These are phyloP conservation scores for Tetraneura akinire DNA, from an alignment of 1,140 invertebrate genomes.

Conservation along the genomic window DNA sequence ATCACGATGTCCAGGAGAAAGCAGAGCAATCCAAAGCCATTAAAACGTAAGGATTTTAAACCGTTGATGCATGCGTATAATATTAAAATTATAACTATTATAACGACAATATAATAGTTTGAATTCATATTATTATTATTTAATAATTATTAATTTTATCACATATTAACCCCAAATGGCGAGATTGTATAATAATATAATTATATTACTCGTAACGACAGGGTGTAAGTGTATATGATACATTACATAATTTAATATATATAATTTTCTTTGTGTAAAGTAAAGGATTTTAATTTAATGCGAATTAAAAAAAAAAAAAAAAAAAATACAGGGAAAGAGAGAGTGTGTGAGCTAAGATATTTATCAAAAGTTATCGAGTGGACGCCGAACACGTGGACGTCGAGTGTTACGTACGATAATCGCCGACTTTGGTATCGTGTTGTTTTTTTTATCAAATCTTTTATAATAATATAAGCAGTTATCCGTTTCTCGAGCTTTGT, in stretches of 20 bases:
- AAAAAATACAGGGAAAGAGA: neutral
- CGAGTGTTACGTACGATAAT: slow-evolving; percentile 18
- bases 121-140: no score
- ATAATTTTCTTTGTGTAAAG: neutral
- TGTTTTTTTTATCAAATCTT: slow-evolving; percentile 2
- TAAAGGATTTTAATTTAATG: no score
- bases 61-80: no score
- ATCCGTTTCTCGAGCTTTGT: slow-evolving; percentile 6
- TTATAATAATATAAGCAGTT: neutral
- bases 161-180: no score
- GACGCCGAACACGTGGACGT: slow-evolving; percentile 32
- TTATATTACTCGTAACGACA: no score
- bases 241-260: neutral
- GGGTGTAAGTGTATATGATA: neutral
- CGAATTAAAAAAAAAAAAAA: no score
- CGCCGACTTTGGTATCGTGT: slow-evolving; percentile 13
- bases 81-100: no score
- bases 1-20: slow-evolving; percentile 66
- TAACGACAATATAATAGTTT: no score
- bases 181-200: no score
- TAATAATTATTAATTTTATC: no score
- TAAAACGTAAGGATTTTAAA: slow-evolving; percentile 69
- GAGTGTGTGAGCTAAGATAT: neutral
- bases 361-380: slow-evolving; percentile 36
- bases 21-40: slow-evolving; percentile 69